A percentile compares a stretch with the other conserved stretches of the same genome.
phyloP scores from a whole-genome alignment of 2,113 vertebrate species.

The Hippopotamus amphibius region DNA sequence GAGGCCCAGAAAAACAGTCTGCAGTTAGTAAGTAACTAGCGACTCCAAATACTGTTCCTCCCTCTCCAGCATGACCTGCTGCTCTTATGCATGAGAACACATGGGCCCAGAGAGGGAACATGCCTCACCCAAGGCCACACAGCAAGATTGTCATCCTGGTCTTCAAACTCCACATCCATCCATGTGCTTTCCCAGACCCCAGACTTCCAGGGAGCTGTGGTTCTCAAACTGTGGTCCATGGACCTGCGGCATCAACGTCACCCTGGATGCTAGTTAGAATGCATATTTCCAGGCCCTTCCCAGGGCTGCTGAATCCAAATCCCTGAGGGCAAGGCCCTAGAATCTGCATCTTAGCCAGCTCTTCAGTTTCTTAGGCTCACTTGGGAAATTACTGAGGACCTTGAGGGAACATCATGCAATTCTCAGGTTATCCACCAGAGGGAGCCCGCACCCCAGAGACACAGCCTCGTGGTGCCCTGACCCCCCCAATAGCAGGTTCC shows the following conservation, averaged over 20 bases:
- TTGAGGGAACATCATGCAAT: not conserved
- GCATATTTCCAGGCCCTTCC: not conserved
- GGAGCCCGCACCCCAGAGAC: constrained; percentile 27
- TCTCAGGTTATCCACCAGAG: not conserved
- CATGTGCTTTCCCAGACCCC: not conserved
- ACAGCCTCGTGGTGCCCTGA: rapidly evolving
- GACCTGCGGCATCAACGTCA: rapidly evolving
- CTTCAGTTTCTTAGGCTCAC: rapidly evolving
- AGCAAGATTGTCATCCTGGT: not conserved
- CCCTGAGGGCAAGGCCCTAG: not conserved
- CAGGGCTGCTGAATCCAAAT: no score
- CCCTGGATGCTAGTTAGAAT: not conserved
- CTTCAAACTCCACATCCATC: rapidly evolving
- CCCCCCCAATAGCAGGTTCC: not conserved
- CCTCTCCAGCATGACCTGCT: not conserved
- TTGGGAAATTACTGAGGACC: no score
- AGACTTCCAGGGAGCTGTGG: rapidly evolving
- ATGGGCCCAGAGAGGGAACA: not conserved
- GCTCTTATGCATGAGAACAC: not conserved
- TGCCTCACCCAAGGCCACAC: not conserved
- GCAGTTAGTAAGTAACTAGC: not conserved
- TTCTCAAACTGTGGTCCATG: not conserved
- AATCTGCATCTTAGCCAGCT: not conserved
- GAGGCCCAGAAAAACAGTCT: not conserved
- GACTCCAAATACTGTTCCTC: not conserved